Conservation (phyloP, 2,797 vertebrate species). For the Schizopygopsis malacanthus region DNA sequence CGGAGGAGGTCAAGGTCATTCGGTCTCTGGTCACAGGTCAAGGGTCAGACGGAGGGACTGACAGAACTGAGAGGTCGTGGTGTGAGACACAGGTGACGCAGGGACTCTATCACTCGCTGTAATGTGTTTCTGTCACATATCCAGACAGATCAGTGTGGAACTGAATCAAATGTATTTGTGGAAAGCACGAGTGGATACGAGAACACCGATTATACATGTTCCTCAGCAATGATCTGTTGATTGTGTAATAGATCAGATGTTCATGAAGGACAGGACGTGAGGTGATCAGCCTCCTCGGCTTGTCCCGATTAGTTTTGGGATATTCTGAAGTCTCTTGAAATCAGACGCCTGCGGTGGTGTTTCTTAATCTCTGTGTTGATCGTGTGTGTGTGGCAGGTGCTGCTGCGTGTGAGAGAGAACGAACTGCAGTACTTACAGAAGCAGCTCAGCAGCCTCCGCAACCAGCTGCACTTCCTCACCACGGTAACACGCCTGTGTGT, state of each 20-base stretch:
- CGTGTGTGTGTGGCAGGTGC: slow-evolving; percentile 78
- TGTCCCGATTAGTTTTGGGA: too few relatives aligned
- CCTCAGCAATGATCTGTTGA: too few relatives aligned
- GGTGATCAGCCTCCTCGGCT: too few relatives aligned
- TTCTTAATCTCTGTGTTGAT: not conserved
- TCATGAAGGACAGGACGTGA: too few relatives aligned
- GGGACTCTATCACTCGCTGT: not conserved
- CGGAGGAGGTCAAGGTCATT: slow-evolving; percentile 83
- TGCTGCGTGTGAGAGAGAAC: slow-evolving; percentile 92
- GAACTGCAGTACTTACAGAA: slow-evolving; percentile 92
- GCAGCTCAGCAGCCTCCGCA: slow-evolving; percentile 91
- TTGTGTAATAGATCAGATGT: too few relatives aligned
- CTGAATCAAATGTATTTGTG: too few relatives aligned
- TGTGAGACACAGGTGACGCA: slow-evolving; percentile 86
- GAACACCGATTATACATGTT: too few relatives aligned
- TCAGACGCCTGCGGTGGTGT: too few relatives aligned
- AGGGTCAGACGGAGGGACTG: slow-evolving; percentile 61
- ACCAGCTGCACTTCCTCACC: slow-evolving; percentile 90
- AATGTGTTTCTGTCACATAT: not conserved
- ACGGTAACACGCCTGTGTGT: slow-evolving; percentile 75
- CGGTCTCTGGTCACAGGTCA: slow-evolving; percentile 75
- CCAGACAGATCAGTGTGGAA: too few relatives aligned
- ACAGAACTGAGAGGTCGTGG: slow-evolving; percentile 74
- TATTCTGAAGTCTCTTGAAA: too few relatives aligned
- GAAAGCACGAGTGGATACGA: too few relatives aligned